Base-by-base conservation (phyloP, 2,888 invertebrate species). In the Heliothis peltigera region DNA sequence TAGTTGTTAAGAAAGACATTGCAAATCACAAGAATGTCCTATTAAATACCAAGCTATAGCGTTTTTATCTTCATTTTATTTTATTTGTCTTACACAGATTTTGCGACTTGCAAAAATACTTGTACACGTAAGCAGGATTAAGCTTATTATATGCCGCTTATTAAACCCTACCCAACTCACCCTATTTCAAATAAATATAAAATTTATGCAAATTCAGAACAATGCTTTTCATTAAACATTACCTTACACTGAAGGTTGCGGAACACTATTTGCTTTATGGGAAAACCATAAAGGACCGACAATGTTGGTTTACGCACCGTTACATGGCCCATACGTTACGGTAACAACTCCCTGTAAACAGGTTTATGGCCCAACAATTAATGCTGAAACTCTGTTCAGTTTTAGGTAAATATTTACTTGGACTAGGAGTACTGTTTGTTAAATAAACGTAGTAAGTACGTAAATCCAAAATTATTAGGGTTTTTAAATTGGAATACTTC, bases 181-280 rank as follows among this genome's bases (percentile, higher is more conserved):
- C 46, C 44, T 47, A 39, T 53, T 59, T 28, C 1, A 12, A 19
- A 55, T 32, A 46, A 46, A 46, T 22, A 47, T 43, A 61, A 48
- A 57, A 56, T 39, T 15, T 66, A 77, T 59, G 49, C 59, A 77
- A 74, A 63, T 61, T 39, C 25, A 18, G 2, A 17, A 53, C 32
- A 73, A 54, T 42, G 54, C 32, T 62, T 61, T 68, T 61, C 55
- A 64, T 58, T 44, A 63, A 56, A 25, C 39, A 28, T 44, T 35
- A n/a, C 22, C 25, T 22, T 18, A 32, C 18, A 43, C 64, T 51
- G 49, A 55, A 63, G 55, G 65, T 59, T 65, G 52, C 42, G 19
- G 62, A 75, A 73, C 59, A 72, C 75, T 84, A 82, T 85, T 85
- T 81, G 75, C 62, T 76, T 74, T 82, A 84, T 73, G 77, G 63